phyloP scores from a whole-genome alignment of 2,888 invertebrate genomes.

The Thumatha senex region DNA sequence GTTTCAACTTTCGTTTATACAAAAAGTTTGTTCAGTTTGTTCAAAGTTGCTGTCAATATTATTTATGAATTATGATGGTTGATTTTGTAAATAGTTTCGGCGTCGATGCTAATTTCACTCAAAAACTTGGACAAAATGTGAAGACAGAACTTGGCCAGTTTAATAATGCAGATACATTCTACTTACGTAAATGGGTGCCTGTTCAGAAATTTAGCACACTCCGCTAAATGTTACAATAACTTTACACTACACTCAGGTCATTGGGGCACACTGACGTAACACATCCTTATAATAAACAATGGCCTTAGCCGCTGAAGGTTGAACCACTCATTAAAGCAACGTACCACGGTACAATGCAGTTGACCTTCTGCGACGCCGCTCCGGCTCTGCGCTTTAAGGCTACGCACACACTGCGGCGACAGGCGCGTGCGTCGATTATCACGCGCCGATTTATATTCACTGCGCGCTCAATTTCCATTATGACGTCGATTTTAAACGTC shows the following conservation, averaged over 20 bases:
- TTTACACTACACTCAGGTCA: neutral
- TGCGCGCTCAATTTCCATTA: slow-evolving; percentile 44
- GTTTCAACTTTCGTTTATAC: too few species aligned
- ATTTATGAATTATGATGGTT: too few species aligned
- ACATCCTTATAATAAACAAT: neutral
- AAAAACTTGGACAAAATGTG: too few species aligned
- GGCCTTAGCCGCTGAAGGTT: neutral
- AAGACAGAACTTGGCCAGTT: neutral
- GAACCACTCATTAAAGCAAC: neutral
- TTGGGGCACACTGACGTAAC: neutral
- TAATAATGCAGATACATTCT: slow-evolving; percentile 2
- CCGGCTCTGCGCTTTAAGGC: neutral
- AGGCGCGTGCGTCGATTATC: slow-evolving; percentile 3
- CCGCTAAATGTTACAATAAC: neutral
- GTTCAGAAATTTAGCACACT: neutral
- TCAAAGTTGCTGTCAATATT: too few species aligned
- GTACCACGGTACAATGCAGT: slow-evolving; percentile 5
- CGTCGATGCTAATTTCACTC: too few species aligned
- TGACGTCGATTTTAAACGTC: slow-evolving; percentile 65
- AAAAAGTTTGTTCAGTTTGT: too few species aligned
- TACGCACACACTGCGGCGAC: slow-evolving; percentile 3
- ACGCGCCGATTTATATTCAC: slow-evolving; percentile 12
- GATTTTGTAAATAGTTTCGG: too few species aligned
- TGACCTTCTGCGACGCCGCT: slow-evolving; percentile 10
- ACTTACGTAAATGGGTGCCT: neutral